Evolutionary conservation across 1,140 invertebrate genomes (phyloP), one percentile per base, ranked within the genome.

Genomic region (Dendrolimus kikuchii): DNA sequence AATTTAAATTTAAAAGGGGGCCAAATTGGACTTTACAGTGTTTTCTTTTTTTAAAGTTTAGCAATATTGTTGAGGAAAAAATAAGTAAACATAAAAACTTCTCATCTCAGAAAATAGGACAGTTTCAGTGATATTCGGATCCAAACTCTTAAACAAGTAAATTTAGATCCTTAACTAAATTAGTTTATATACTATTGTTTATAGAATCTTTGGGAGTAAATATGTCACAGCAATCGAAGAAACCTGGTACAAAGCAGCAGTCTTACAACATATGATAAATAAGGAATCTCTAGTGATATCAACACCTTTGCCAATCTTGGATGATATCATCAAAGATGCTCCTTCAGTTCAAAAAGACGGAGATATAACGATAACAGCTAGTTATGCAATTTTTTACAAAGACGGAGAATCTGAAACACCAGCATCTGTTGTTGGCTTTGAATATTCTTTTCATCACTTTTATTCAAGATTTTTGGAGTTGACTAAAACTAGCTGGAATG

Each of bases 221-320:
- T 91, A 97, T 75, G 91, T 90, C 8, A 90, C 90, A 51, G 93
- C 96, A 0, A 95, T 97, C 10, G 95, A 98, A 74, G 96, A 98
- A 76, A 91, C 94, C 0, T 98, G 96, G 94, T 99, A 98, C 74
- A 94, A 94, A 74, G 92, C 94, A 47, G 96, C 97, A 4, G 95
- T 98, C 4, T 90, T 98, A 42, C 94, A 95, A 66, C 93, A 95
- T 78, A 89, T 92, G 67, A 88, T 93, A 38, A 93, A 95, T 61
- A 88, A 91, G 4, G 91, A 95, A 37, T 91, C 91, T 1, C 92
- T 95, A 66, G 93, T 95, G 0, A 94, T 94, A 71, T 92, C 92
- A 55, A 94, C 96, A 1, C 94, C 94, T 5, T 92, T 94, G 70
- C 91, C 92, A 53, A 86, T 85, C 5, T 86, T 88, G n/a, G 77